These are phyloP conservation scores for Tenualosa ilisha DNA, from an alignment of 2,797 vertebrate genomes.

Conservation along the genomic window DNA sequence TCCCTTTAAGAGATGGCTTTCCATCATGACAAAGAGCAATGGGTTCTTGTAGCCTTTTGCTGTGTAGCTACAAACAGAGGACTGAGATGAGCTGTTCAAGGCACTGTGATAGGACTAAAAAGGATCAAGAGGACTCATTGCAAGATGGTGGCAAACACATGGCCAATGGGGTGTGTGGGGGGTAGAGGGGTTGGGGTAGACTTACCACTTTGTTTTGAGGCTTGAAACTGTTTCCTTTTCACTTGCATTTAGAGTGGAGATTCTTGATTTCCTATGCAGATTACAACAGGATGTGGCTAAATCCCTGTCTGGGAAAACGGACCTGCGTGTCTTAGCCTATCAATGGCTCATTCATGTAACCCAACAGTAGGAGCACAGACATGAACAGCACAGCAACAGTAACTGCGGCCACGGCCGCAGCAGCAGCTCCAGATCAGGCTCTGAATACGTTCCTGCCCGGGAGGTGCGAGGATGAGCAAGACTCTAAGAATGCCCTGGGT, in stretches of 20 bases:
- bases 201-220: background rate
- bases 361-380: background rate
- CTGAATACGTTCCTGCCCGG: background rate
- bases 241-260: background rate
- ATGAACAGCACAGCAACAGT: background rate
- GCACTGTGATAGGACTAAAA: background rate
- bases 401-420: background rate
- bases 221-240: background rate
- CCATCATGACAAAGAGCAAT: background rate
- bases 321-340: background rate
- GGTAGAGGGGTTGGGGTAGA: no score
- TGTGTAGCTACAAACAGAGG: background rate
- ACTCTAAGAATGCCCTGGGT: background rate
- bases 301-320: background rate
- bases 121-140: background rate
- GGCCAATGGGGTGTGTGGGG: background rate
- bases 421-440: background rate
- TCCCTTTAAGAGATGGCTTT: background rate
- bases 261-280: slow-evolving; percentile 8
- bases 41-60: background rate
- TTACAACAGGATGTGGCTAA: background rate
- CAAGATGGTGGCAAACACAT: background rate
- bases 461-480: background rate
- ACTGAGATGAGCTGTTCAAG: background rate
- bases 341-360: background rate